These are phyloP conservation scores for Cyphomyrmex costatus DNA, from an alignment of 1,140 invertebrate genomes.

Conservation along the genomic window DNA sequence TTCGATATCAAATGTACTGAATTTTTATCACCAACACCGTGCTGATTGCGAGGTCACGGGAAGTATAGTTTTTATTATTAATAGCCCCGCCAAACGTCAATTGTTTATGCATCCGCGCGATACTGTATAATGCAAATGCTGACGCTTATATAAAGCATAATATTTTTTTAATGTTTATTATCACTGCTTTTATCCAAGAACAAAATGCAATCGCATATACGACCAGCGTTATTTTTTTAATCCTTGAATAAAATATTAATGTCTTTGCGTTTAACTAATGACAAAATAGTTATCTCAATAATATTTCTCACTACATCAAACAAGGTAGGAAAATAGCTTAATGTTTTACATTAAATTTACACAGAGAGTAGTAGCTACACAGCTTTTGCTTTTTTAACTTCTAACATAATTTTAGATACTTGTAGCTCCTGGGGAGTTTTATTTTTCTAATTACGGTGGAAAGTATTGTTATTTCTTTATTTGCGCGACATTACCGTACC, in stretches of 20 bases:
- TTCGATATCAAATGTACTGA: conserved; percentile 28
- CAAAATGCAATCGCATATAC: background rate
- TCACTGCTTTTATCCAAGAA: background rate
- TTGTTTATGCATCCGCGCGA: conserved; percentile 40
- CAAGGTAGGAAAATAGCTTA: background rate
- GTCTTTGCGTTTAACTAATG: conserved; percentile 8
- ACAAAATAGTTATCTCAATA: background rate
- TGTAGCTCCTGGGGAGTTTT: background rate
- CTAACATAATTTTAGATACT: background rate
- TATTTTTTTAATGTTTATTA: conserved; percentile 54
- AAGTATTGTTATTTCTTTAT: conserved; percentile 31
- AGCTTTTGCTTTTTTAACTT: background rate
- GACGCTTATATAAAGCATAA: background rate
- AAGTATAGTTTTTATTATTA: conserved; percentile 55
- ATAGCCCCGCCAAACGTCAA: conserved; percentile 18
- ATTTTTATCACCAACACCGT: conserved; percentile 53
- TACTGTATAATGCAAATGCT: conserved; percentile 36
- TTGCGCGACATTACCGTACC: background rate
- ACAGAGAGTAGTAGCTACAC: too few relatives aligned
- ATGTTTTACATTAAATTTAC: conserved; percentile 7
- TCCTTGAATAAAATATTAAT: background rate
- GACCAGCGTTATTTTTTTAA: background rate
- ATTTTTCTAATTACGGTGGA: background rate
- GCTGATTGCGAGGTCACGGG: conserved; percentile 37
- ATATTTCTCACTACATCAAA: background rate